Base-by-base conservation (phyloP, 2,888 invertebrate genomes). In the Andrena camellia region DNA sequence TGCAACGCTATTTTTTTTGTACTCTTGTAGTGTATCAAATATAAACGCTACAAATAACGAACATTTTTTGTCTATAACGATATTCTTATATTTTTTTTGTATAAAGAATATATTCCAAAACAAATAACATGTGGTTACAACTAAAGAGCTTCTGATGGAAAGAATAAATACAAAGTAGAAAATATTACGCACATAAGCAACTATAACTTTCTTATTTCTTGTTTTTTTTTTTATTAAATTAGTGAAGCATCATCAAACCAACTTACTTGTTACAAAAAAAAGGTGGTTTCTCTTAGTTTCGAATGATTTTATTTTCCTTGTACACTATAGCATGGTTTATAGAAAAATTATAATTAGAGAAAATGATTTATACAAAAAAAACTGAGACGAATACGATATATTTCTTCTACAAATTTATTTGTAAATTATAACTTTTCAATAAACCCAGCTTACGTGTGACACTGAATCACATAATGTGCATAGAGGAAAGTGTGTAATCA, bases 371-470 rank as follows among this genome's bases (percentile, higher is more conserved):
- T 81, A 79, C 77, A 81, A 73, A 81, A 78, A 57, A 13, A 77
- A 68, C 26, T 66, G 20, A 77, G 33, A 74, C 54, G 17, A 73
- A 73, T 68, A 66, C 70, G 35, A 64, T 70, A 74, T 78, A 73
- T 52, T 78, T 83, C 66, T 78, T 26, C 70, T 81, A 77, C 73
- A 50, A 80, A 85, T 82, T 86, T 76, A 81, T 80, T 80, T 35
- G 54, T 82, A 64, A 81, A 84, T 86, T 83, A 89, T 89, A 90
- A 89, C 78, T 90, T 86, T 89, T 89, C 82, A 70, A 89, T 90
- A 84, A 89, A 90, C 80, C 83, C 70, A 87, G 84, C 86, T 81
- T 83, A 42, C 67, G 70, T 84, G 76, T 85, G 72, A 88, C 83
- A 81, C 76, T 77, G 60, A 84, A 63, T 73, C 79, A 74, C 82